Evolutionary conservation across 2,797 vertebrate genomes (phyloP), one percentile per base, ranked within the genome.

Genomic region (Pteropus rufus): DNA sequence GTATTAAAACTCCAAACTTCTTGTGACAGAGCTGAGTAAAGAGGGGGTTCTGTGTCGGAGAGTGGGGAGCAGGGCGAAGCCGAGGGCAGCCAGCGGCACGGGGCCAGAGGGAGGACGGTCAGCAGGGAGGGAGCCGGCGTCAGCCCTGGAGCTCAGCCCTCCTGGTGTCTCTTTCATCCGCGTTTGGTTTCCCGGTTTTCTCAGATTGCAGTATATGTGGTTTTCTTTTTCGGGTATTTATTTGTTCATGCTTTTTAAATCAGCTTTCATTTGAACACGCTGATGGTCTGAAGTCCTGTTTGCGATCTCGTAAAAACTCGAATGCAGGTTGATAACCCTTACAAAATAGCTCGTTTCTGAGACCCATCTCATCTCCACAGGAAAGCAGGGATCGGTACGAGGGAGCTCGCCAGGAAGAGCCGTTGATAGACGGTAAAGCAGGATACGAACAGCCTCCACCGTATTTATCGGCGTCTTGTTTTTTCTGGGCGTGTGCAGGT

Each of bases 161-260:
- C 21, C n/a, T 8, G 7, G 21, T 4, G 16, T 54, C 31, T n/a
- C 0, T 19, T 41, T 9, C 31, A 19, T 36, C 64, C 1, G 0
- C 14, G 26, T 75, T 29, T 54, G 24, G 16, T 31, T 75, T 64
- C 39, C 3, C 0, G 18, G 7, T 21, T 58, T 64, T 77, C 54
- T 34, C 5, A 14, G 36, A 7, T 34, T 19, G 10, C 1, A 10
- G 44, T 19, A 34, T 1, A 1, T 0, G 7, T 23, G 67, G 18
- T 60, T 54, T 18, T 85, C 67, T 39, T 44, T 24, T 7, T 19
- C 8, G 0, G 10, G 8, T 64, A 24, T 65, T 34, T 72, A 18
- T 39, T 49, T 39, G 34, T 18, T 62, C 49, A 24, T 11, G 7
- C 54, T 6, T 88, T 90, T 77, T 9, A 0, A 80, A 77, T 95